Evolutionary conservation across 35 echinoderm and acorn worm species (phyloP), one percentile per base, ranked within the genome.

Genomic region (Hemicentrotus pulcherrimus): DNA sequence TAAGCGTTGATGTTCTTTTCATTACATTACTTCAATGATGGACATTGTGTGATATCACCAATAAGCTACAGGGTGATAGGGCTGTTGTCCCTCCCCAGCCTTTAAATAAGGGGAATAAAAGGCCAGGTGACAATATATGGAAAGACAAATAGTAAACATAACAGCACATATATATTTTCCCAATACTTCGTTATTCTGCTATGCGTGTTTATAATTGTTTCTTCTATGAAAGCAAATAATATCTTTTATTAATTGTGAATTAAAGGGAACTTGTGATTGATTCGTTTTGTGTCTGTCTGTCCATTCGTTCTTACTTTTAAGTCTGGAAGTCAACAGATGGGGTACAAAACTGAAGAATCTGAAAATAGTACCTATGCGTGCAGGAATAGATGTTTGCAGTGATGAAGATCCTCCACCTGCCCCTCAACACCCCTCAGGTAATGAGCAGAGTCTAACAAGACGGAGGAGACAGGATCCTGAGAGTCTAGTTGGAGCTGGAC

Each of bases 271-370:
- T 31, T 30, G 32, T 86, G 86, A 86, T 9, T 86, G 86, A 86
- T 47, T 9, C 7, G 22, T 41, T 14, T 92, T 59, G 14, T 55
- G 50, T 59, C 6, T 24, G 12, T 50, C 46, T 93, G 18, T 93
- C 48, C 13, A 13, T 58, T 58, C 46, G 6, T 32, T 28, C 18
- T 58, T 93, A 58, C 31, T 31, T 93, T 9, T 0, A 50, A 93
- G 91, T 11, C 48, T 93, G 46, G 91, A 93, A 31, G 91, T 93
- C 16, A 93, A 93, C 30, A 93, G 48, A 10, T 93, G 91, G 91
- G 91, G 91, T 93, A 47, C 9, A 58, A 93, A 47, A 28, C 48
- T 93, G 30, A 58, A 28, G 91, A 55, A 93, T 58, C 91, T 93
- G 46, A 31, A 47, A 8, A 52, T 93, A 46, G 91, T 93, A 18